These are phyloP conservation scores for Metacarcinus magister DNA, from an alignment of 2,888 invertebrate genomes.

Conservation along the genomic window DNA sequence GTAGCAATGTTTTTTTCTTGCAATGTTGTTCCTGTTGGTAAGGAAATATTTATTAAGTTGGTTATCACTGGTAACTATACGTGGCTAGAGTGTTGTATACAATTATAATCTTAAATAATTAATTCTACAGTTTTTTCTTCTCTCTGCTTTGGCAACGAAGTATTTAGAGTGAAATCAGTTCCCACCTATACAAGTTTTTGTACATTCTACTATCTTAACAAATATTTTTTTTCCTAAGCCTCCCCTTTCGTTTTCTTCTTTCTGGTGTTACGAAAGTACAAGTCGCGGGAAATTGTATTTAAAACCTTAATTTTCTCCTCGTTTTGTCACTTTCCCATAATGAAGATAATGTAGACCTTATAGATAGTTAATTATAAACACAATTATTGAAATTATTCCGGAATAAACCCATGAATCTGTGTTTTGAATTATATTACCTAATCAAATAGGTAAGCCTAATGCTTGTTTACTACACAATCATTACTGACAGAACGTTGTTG, in stretches of 20 bases:
- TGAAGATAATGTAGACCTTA: neutral
- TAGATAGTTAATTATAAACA: neutral
- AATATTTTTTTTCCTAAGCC: neutral
- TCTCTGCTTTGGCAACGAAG: neutral
- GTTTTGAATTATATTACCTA: neutral
- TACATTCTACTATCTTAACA: neutral
- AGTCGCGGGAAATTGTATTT: neutral
- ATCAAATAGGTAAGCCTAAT: no score
- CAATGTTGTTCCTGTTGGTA: slow-evolving; percentile 2
- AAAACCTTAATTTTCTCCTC: neutral
- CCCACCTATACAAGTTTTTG: neutral
- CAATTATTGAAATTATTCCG: neutral
- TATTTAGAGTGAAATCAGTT: neutral
- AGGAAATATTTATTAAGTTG: neutral
- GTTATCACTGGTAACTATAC: neutral
- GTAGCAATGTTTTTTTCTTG: neutral
- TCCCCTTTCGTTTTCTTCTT: slow-evolving; percentile 6
- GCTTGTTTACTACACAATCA: no score
- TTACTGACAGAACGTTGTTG: no score
- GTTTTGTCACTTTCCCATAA: neutral
- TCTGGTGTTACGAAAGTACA: neutral
- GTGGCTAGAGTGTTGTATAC: neutral
- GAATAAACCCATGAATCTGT: neutral
- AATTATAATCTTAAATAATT: neutral
- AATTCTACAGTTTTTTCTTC: neutral